These are phyloP conservation scores for Enteromius thamalakanensis DNA, from an alignment of 2,797 vertebrate genomes.

Conservation along the genomic window DNA sequence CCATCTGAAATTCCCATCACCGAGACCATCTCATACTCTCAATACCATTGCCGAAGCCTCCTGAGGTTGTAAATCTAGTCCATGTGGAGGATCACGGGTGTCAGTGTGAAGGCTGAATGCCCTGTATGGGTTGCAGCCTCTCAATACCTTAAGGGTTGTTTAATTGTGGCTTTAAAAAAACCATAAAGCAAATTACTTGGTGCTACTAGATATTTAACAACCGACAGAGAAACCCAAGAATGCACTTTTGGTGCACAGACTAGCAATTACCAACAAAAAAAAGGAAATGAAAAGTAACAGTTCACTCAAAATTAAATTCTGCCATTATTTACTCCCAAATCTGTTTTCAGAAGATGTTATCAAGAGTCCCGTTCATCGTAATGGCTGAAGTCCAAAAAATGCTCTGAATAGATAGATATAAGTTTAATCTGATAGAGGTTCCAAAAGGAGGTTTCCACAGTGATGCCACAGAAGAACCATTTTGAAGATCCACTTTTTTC, in stretches of 20 bases:
- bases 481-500: neutral
- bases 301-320: neutral
- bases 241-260: constrained; percentile 17
- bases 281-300: constrained; percentile 3
- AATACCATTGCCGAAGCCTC: constrained; percentile 9
- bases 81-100: constrained; percentile 7
- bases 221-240: constrained; percentile 7
- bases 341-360: neutral
- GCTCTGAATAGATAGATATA: neutral
- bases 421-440: constrained; percentile 5
- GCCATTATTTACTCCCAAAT: neutral
- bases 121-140: neutral
- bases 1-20: constrained; percentile 17
- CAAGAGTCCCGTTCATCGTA: neutral
- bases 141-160: constrained; percentile 10
- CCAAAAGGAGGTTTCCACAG: neutral
- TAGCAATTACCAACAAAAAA: constrained; percentile 2
- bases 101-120: neutral
- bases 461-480: neutral
- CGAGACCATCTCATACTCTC: neutral
- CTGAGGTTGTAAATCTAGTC: constrained; percentile 18
- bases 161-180: constrained; percentile 22
- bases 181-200: constrained; percentile 16
- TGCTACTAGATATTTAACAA: constrained; percentile 5
- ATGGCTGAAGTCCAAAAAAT: neutral